Evolutionary conservation across 2,797 vertebrate species (phyloP).

Genomic region (Gadopsis marmoratus): DNA sequence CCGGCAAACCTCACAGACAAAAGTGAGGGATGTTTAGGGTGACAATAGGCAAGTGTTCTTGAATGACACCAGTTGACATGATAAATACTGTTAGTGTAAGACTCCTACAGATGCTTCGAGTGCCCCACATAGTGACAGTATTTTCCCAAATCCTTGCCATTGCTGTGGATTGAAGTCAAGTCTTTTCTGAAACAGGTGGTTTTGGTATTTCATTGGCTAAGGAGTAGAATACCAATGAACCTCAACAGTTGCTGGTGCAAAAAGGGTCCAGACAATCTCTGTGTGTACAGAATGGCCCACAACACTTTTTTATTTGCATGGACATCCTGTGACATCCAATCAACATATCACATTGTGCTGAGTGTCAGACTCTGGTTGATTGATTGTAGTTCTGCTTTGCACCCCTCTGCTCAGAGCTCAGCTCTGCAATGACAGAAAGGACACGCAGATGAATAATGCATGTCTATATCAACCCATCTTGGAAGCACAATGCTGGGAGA

Average conservation of each 20-base stretch:
- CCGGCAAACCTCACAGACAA: not conserved
- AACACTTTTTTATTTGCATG: slow-evolving; percentile 58
- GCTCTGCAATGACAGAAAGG: slow-evolving; percentile 77
- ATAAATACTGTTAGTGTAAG: not conserved
- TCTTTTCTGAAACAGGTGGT: slow-evolving; percentile 40
- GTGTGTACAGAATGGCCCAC: slow-evolving; percentile 32
- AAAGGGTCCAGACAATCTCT: slow-evolving; percentile 42
- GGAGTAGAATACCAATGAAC: slow-evolving; percentile 48
- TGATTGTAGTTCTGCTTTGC: slow-evolving; percentile 75
- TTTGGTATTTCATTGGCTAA: slow-evolving; percentile 28
- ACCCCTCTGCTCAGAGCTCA: slow-evolving; percentile 68
- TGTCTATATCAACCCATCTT: slow-evolving; percentile 73
- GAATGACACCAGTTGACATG: not conserved
- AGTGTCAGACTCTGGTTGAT: slow-evolving; percentile 76
- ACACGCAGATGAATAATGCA: slow-evolving; percentile 81
- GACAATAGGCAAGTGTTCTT: not conserved
- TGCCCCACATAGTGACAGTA: not conserved
- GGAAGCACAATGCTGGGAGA: slow-evolving; percentile 59
- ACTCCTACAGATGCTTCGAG: not conserved
- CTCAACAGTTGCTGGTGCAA: slow-evolving; percentile 25
- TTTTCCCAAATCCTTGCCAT: slow-evolving; percentile 18
- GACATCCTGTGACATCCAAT: slow-evolving; percentile 68
- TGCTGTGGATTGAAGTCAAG: slow-evolving; percentile 9
- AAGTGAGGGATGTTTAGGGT: not conserved
- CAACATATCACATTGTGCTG: slow-evolving; percentile 81